phyloP scores from a whole-genome alignment of 1,140 invertebrate genomes.

The Meloidogyne exigua region DNA sequence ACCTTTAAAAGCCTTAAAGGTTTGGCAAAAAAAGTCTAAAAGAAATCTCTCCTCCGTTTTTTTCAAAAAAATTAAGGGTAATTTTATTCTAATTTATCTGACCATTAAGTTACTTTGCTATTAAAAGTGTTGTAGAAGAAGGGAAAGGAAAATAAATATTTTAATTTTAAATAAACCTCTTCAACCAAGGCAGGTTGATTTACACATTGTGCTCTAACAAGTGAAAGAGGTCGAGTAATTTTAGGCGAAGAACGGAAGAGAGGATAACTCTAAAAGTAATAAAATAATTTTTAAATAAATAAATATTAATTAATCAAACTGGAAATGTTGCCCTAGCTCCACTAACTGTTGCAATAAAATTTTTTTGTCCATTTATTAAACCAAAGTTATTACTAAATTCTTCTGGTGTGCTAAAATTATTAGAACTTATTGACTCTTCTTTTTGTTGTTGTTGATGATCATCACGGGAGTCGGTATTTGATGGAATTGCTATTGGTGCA shows the following conservation, averaged over 20 bases:
- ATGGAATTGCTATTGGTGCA: constrained; percentile 21
- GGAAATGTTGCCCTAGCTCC: constrained; percentile 16
- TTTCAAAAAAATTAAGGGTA: too few species aligned
- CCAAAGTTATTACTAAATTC: constrained; percentile 31
- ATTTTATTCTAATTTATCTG: too few species aligned
- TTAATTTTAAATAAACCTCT: not conserved
- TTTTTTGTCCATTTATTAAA: constrained; percentile 1
- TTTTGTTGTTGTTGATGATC: constrained; percentile 1
- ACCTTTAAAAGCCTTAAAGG: not conserved
- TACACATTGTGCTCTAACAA: not conserved
- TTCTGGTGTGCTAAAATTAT: constrained; percentile 37
- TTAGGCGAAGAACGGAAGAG: constrained; percentile 21
- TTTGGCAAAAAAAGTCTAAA: too few species aligned
- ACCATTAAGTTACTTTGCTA: too few species aligned
- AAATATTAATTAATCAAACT: constrained; percentile 5
- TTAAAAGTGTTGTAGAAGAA: too few species aligned
- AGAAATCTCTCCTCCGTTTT: too few species aligned
- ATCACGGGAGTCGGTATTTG: not conserved
- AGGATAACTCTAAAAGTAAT: not conserved
- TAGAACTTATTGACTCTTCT: constrained; percentile 25
- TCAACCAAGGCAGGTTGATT: constrained; percentile 10
- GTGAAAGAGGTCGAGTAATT: constrained; percentile 18
- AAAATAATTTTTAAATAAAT: not conserved
- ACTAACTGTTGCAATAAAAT: constrained; percentile 13
- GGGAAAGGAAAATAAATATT: too few species aligned